Base-by-base conservation (phyloP, 2,113 vertebrate genomes). In the Turnix velox region DNA sequence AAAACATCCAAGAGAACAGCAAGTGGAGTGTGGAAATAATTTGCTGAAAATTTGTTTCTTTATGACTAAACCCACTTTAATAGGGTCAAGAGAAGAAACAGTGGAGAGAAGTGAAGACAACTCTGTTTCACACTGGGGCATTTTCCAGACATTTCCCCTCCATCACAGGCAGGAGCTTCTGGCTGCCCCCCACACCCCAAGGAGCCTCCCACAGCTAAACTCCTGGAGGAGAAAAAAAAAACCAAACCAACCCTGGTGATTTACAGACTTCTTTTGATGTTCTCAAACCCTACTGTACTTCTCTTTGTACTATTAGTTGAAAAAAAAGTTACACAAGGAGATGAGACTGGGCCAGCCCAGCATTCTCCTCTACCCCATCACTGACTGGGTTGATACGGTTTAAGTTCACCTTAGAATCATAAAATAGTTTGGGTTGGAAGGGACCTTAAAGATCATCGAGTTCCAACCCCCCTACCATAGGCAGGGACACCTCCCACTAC, bases 31-130 rank as follows among this genome's bases (percentile, higher is more conserved):
- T 20, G 76, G 45, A 93, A 88, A 77, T 27, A 58, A 80, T 77
- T 67, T 77, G 48, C 22, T 33, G 40, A 55, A 71, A 79, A 59
- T 86, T 67, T 71, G 57, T 67, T 94, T 88, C 75, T 83, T 85
- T 67, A 88, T 16, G 40, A 67, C 24, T 79, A 87, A 94, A 68
- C 20, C 14, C 69, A 87, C 57, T 88, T 85, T 24, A 93, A 74
- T 16, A 58, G 31, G 76, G 74, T 93, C 94, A 91, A 81, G 52
- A 78, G 77, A 78, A 84, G 35, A 40, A 37, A 48, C 0, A 3
- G 24, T 46, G 42, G 58, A 74, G 31, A 75, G 75, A 89, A 74
- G 83, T 82, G 92, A 76, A 39, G 77, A 37, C 31, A 87, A 54
- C 37, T 65, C 14, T 72, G 33, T 43, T 72, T 49, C 16, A 3